Conservation (phyloP, 2,113 vertebrate genomes). For the Willisornis vidua region DNA sequence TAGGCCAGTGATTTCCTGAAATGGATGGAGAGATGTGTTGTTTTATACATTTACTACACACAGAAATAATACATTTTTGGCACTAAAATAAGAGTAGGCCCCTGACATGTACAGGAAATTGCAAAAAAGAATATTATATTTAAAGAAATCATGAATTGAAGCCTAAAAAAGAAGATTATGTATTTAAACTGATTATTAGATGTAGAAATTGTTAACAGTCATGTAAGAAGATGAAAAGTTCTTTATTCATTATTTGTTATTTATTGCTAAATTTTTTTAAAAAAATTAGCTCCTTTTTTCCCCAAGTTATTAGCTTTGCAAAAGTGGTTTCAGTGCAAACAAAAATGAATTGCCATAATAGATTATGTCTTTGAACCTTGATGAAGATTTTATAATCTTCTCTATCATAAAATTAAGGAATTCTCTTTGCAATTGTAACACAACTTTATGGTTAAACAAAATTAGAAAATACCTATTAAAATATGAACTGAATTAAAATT, state of each 20-base stretch:
- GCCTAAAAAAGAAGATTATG: background rate
- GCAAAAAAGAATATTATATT: background rate
- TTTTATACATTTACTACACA: background rate
- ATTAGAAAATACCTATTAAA: background rate
- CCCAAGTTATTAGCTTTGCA: background rate
- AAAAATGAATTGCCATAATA: background rate
- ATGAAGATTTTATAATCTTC: background rate
- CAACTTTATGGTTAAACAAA: background rate
- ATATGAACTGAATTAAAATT: background rate
- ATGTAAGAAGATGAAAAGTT: background rate
- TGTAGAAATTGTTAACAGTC: background rate
- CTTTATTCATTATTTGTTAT: background rate
- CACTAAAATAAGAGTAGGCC: background rate
- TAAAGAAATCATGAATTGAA: background rate
- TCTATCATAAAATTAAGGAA: background rate
- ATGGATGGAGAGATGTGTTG: background rate
- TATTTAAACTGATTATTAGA: background rate
- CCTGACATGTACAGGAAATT: background rate
- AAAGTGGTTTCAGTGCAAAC: background rate
- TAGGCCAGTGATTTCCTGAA: background rate
- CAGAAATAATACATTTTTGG: background rate
- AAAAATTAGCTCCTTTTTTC: background rate
- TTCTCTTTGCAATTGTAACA: background rate
- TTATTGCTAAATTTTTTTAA: background rate
- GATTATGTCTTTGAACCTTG: background rate